These are phyloP conservation scores for Lordiphosa collinella DNA, from an alignment of 1,140 invertebrate genomes.

Conservation along the genomic window DNA sequence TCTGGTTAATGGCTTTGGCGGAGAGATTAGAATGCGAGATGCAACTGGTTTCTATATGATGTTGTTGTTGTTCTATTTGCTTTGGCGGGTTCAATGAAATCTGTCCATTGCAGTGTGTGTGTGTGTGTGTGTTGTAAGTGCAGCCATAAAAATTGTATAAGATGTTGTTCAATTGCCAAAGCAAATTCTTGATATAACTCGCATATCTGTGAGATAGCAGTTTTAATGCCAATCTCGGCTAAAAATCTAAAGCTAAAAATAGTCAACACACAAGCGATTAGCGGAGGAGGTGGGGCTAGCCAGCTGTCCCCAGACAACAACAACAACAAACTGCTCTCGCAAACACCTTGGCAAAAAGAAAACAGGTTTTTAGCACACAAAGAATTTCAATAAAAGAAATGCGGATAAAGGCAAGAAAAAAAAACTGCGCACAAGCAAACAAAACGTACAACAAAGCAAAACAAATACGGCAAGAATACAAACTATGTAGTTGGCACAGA, in stretches of 20 bases:
- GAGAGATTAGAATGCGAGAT: slow-evolving; percentile 34
- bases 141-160: too few species aligned
- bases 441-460: slow-evolving; percentile 61
- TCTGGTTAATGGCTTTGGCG: slow-evolving; percentile 1
- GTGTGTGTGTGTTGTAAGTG: too few species aligned
- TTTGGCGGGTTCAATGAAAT: too few species aligned
- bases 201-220: not conserved
- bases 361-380: slow-evolving; percentile 59
- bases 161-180: too few species aligned
- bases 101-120: too few species aligned
- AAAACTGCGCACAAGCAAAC: slow-evolving; percentile 39
- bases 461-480: slow-evolving; percentile 51
- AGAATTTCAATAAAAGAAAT: slow-evolving; percentile 39
- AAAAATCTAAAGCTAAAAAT: slow-evolving; percentile 57
- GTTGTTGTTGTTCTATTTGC: slow-evolving; percentile 14
- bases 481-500: not conserved
- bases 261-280: slow-evolving; percentile 16
- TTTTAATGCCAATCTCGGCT: slow-evolving; percentile 14
- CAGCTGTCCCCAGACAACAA: slow-evolving; percentile 48
- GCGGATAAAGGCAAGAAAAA: slow-evolving; percentile 35
- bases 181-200: too few species aligned
- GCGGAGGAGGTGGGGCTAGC: slow-evolving; percentile 9
- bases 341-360: slow-evolving; percentile 39
- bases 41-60: slow-evolving; percentile 39
- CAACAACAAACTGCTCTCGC: slow-evolving; percentile 27